Conservation (phyloP, 2,113 vertebrate species). For the Oncorhynchus clarkii region DNA sequence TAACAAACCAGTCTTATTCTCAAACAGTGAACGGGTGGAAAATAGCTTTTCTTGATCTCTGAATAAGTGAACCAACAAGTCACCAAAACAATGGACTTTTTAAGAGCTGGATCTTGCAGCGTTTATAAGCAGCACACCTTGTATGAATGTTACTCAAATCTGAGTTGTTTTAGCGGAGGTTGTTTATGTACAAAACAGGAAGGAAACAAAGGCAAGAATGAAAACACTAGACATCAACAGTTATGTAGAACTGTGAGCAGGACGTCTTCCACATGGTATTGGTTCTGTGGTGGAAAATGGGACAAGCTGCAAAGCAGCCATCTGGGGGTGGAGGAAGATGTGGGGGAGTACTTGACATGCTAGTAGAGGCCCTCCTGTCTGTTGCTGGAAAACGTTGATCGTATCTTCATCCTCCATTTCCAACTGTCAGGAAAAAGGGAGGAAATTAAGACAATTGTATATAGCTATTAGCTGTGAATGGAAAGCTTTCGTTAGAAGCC, state of each 20-base stretch:
- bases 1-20: conserved; percentile 67
- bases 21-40: conserved; percentile 62
- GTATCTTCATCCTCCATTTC: conserved; percentile 99
- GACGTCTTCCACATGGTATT: conserved; percentile 73
- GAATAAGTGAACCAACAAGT: conserved; percentile 15
- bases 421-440: conserved; percentile 77
- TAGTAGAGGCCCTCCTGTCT: conserved; percentile 94
- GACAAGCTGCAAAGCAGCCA: conserved; percentile 61
- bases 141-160: conserved; percentile 36
- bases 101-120: conserved; percentile 10
- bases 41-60: conserved; percentile 69
- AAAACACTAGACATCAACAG: conserved; percentile 27
- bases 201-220: conserved; percentile 58
- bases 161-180: conserved; percentile 78
- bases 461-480: background rate
- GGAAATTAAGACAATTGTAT: background rate
- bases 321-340: conserved; percentile 5
- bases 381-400: conserved; percentile 99
- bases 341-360: conserved; percentile 48
- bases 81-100: background rate
- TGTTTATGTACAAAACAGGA: conserved; percentile 87
- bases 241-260: conserved; percentile 47
- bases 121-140: conserved; percentile 56
- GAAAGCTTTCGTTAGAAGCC: background rate
- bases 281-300: conserved; percentile 67